phyloP scores from a whole-genome alignment of 2,113 vertebrate species.

The Elachura formosa region DNA sequence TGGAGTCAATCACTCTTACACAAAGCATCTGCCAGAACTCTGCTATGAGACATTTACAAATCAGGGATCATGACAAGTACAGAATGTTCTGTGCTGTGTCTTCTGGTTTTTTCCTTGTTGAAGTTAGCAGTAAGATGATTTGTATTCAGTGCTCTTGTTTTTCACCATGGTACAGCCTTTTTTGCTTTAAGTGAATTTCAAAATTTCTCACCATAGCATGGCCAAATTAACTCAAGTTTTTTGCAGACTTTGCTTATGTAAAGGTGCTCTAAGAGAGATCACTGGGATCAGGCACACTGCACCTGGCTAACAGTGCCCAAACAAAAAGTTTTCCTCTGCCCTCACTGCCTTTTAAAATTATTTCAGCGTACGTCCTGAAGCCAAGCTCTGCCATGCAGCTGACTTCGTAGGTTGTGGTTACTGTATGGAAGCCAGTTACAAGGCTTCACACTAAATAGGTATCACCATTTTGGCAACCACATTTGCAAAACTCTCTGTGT shows the following conservation, averaged over 20 bases:
- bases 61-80: not conserved
- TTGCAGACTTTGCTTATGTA: not conserved
- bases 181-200: not conserved
- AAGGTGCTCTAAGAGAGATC: not conserved
- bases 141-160: not conserved
- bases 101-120: not conserved
- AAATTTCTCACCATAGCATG: not conserved
- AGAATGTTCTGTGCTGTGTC: not conserved
- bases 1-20: constrained; percentile 18
- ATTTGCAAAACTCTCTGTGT: not conserved
- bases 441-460: not conserved
- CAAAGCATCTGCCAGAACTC: constrained; percentile 45
- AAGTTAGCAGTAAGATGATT: constrained; percentile 7
- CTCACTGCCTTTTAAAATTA: not conserved
- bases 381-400: not conserved
- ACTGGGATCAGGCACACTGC: not conserved
- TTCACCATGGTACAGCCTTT: not conserved
- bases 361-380: not conserved
- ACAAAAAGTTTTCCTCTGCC: not conserved
- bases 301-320: not conserved
- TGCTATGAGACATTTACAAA: constrained; percentile 4
- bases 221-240: not conserved
- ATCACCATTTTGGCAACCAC: not conserved
- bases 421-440: not conserved
- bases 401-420: not conserved